These are phyloP conservation scores for Nebria ingens DNA, from an alignment of 1,140 invertebrate species.

Conservation along the genomic window DNA sequence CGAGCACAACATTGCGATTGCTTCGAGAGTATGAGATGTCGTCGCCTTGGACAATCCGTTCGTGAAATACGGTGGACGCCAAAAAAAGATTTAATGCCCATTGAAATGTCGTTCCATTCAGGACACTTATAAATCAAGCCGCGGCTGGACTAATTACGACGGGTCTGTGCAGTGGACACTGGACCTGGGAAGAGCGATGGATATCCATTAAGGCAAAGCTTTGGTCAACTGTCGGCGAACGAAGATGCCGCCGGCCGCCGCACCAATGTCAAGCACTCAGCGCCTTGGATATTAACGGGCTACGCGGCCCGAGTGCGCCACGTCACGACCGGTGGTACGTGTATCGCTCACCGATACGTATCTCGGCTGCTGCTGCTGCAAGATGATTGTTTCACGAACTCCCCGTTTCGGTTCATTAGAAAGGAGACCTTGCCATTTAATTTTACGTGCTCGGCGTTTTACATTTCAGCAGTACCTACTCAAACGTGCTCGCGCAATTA, in stretches of 20 bases:
- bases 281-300: background rate
- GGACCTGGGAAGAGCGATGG: background rate
- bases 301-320: background rate
- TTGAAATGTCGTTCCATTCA: background rate
- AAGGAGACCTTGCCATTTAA: background rate
- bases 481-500: background rate
- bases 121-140: background rate
- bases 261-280: background rate
- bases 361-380: background rate
- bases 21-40: background rate
- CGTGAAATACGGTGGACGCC: background rate
- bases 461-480: background rate
- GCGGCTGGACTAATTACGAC: background rate
- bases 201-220: background rate
- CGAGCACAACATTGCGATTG: background rate
- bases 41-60: background rate
- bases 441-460: background rate
- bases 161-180: background rate
- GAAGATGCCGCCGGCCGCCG: background rate
- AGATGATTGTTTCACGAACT: background rate
- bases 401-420: background rate
- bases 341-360: background rate
- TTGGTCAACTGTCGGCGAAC: background rate
- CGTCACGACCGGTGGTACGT: background rate
- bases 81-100: background rate